Evolutionary conservation across 2,797 vertebrate species (phyloP).

Genomic region (Carcharodon carcharias): DNA sequence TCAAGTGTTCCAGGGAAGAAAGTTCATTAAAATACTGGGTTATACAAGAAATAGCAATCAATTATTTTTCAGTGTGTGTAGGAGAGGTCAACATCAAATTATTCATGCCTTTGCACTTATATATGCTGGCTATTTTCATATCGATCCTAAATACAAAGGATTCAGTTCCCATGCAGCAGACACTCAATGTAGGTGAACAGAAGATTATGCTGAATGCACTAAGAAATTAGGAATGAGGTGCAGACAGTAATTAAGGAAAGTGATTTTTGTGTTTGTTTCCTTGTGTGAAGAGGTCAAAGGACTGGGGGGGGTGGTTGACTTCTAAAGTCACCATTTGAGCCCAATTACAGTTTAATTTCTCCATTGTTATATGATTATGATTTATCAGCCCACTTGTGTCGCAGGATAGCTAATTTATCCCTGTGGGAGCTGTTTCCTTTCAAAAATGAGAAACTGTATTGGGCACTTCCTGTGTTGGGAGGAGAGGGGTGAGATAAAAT

Average conservation of each 20-base stretch:
- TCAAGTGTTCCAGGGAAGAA: not conserved
- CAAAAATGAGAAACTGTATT: conserved; percentile 56
- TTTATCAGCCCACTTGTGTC: conserved; percentile 13
- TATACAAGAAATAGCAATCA: not conserved
- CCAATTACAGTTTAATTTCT: not conserved
- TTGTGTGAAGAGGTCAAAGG: not conserved
- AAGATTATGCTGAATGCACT: not conserved
- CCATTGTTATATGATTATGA: not conserved
- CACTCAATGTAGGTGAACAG: not conserved
- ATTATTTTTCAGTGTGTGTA: not conserved
- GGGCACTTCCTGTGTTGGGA: conserved; percentile 62
- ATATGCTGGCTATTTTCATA: not conserved
- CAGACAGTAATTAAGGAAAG: not conserved
- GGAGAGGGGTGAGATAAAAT: conserved; percentile 24
- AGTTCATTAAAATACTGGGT: not conserved
- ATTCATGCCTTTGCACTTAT: not conserved
- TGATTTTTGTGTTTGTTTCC: not conserved
- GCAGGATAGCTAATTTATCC: conserved; percentile 36
- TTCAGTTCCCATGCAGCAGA: not conserved
- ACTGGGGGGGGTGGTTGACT: not conserved
- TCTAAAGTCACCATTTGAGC: not conserved
- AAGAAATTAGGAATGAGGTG: not conserved
- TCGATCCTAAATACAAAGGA: not conserved
- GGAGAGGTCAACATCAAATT: not conserved
- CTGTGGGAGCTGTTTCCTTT: conserved; percentile 61